phyloP scores from a whole-genome alignment of 2,797 vertebrate species.

The Micromesistius poutassou region DNA sequence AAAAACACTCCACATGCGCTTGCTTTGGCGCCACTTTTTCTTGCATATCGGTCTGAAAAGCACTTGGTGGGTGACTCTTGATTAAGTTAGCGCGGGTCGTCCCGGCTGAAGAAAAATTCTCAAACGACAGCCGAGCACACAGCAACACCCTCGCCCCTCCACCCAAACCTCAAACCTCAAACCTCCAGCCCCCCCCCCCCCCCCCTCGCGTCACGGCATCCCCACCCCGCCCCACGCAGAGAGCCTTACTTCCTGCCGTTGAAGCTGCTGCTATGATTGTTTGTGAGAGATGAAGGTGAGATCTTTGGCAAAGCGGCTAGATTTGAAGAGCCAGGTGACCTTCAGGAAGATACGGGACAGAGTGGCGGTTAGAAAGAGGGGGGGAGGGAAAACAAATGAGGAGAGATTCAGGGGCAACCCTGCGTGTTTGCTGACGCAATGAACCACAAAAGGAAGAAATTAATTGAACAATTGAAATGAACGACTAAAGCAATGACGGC shows the following conservation, averaged over 20 bases:
- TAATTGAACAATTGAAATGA: conserved; percentile 22
- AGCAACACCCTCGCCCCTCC: background rate
- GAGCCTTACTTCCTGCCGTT: conserved; percentile 99
- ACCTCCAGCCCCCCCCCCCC: too few relatives aligned
- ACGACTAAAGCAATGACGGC: background rate
- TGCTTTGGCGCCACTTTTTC: background rate
- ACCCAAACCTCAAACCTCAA: too few relatives aligned
- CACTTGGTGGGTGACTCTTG: background rate
- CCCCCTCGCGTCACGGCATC: conserved; percentile 25
- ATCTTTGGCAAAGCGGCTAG: conserved; percentile 99
- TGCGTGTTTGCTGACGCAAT: conserved; percentile 40
- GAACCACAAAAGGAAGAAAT: conserved; percentile 52
- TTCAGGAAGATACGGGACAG: conserved; percentile 95
- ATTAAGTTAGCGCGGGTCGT: background rate
- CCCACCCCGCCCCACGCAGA: conserved; percentile 45
- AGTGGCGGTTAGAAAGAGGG: conserved; percentile 76
- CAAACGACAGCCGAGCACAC: background rate
- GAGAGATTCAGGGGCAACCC: conserved; percentile 37
- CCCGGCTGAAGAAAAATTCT: background rate
- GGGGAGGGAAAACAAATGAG: conserved; percentile 40
- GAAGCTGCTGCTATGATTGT: conserved; percentile 99
- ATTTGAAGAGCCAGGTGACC: conserved; percentile 98
- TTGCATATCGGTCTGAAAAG: background rate
- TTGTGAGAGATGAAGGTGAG: conserved; percentile 97
- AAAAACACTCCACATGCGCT: background rate